Base-by-base conservation (phyloP, 2,113 vertebrate genomes). In the Macquaria australasica region DNA sequence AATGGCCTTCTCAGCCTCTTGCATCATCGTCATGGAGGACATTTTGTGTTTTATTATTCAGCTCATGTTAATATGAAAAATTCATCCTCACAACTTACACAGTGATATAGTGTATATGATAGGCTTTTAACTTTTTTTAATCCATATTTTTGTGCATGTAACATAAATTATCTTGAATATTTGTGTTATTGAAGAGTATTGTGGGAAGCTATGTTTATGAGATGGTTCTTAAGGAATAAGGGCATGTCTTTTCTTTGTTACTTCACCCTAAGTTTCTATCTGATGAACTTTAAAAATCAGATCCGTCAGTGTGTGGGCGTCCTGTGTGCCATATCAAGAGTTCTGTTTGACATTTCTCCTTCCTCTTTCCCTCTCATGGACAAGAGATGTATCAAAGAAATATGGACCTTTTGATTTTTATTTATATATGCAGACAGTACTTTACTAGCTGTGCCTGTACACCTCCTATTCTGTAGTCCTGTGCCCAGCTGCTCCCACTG, bases 381-480 rank as follows among this genome's bases (percentile, higher is more conserved):
- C 71, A 55, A 50, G 8, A 88, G 63, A 75, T 87, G 89, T 91
- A 91, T 86, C 53, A 86, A 84, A 88, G 60, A 87, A 82, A 80
- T 63, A 83, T 68, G 68, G 74, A 88, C 56, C 62, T 34, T 34
- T 85, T 91, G 90, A 92, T 91, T 91, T 48, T 48, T 88, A 88
- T 92, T 90, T 94, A 90, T 87, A 90, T 73, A 82, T 58, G 76
- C 85, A 92, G 80, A 88, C 78, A 72, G 85, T 77, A 68, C 73
- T 88, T 74, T 90, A 78, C 67, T 88, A 88, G 84, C 90, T 86
- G 84, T 92, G 89, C 88, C 85, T 90, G 87, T 86, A 81, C 15
- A 41, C 85, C 82, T 71, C 59, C 68, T 72, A 11, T 86, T 84
- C 79, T 90, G 75, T 89, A 67, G 70, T 78, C 79, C 25, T 9